Evolutionary conservation across 2,797 vertebrate genomes (phyloP).

Genomic region (Oryzias sinensis): DNA sequence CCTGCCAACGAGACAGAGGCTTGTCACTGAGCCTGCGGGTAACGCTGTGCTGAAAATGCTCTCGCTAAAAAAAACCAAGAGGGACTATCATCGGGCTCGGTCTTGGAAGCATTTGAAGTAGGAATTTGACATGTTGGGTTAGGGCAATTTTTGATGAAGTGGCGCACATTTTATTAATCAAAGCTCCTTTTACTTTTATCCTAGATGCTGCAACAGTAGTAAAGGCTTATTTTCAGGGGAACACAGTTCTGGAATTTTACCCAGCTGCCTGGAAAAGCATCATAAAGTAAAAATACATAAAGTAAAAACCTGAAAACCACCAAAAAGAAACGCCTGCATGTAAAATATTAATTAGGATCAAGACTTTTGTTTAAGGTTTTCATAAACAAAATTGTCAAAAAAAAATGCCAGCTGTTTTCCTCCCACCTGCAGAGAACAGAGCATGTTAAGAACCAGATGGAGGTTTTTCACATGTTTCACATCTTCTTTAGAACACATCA

Average conservation of each 20-base stretch:
- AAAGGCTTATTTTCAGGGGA: constrained; percentile 17
- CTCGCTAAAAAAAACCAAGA: constrained; percentile 56
- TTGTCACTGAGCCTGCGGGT: constrained; percentile 66
- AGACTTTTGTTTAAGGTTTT: constrained; percentile 51
- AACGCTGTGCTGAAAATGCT: constrained; percentile 63
- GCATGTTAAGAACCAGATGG: constrained; percentile 17
- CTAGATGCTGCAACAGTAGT: constrained; percentile 13
- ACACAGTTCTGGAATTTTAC: constrained; percentile 13
- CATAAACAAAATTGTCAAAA: constrained; percentile 28
- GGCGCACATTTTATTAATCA: constrained; percentile 32
- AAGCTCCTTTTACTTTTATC: constrained; percentile 33
- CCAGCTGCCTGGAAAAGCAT: constrained; percentile 4
- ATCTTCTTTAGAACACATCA: constrained; percentile 38
- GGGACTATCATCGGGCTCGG: constrained; percentile 51
- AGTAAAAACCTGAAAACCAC: neutral
- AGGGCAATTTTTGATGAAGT: constrained; percentile 13
- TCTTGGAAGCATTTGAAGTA: constrained; percentile 37
- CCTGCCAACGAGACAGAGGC: constrained; percentile 65
- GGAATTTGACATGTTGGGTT: constrained; percentile 34
- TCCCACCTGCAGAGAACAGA: constrained; percentile 42
- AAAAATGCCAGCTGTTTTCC: constrained; percentile 19
- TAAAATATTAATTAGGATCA: constrained; percentile 56
- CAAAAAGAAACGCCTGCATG: constrained; percentile 18
- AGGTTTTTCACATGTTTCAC: constrained; percentile 29
- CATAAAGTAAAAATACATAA: constrained; percentile 42